Evolutionary conservation across 1,140 invertebrate species (phyloP), one percentile per base, ranked within the genome.

Genomic region (Vanessa atalanta): DNA sequence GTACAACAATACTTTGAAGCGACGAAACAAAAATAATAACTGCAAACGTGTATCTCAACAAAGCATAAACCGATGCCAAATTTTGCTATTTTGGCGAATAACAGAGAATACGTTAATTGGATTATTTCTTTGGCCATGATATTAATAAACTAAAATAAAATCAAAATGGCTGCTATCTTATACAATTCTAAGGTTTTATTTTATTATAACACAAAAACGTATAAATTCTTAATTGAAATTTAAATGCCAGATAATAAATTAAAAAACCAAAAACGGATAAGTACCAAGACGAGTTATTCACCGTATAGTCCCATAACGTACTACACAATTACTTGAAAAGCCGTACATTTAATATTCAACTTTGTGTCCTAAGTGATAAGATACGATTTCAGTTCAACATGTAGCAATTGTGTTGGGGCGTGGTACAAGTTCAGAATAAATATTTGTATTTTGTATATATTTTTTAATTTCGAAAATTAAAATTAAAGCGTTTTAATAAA

Each of bases 271-370:
- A 43, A 43, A 43, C 9, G 37, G 37, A 9, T 9, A 43, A 43
- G 70, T 76, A 83, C 83, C 87, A 91, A 88, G 77, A 79, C 76
- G n/a, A 55, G 51, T 77, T 14, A 47, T 66, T 64, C 83, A 57
- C 60, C 48, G 37, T 83, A 84, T 65, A 83, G 83, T 82, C 81
- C 87, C 88, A 89, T 89, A 91, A 83, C 81, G 88, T 86, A 84
- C 87, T 86, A 88, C 86, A 86, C 85, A 88, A 87, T 88, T 87
- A 88, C 86, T 85, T 70, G 74, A 72, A 57, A 16, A 8, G 16
- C 11, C 67, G 2, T 47, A 13, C 57, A 67, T 71, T 71, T 60
- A 70, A 87, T 47, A 78, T 71, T 81, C 84, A 80, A 79, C 83
- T 79, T 86, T 89, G 85, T 69, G 15, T 11, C 64, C 12, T 9